Conservation (phyloP, 2,113 vertebrate genomes). For the Piprites chloris region DNA sequence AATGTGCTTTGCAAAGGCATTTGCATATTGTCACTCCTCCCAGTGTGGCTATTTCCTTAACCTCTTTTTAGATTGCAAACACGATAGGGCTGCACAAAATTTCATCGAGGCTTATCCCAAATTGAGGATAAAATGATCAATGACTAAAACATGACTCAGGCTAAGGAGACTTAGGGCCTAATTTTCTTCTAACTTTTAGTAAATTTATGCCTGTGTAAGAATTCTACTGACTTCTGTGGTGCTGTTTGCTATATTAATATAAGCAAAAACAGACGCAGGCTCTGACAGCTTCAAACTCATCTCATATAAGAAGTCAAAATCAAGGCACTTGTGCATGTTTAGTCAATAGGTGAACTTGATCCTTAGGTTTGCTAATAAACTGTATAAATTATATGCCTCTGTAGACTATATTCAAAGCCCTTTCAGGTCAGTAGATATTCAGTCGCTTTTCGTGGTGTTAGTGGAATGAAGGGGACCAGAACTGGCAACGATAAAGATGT, state of each 20-base stretch:
- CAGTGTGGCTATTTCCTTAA: slow-evolving; percentile 61
- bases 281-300: neutral
- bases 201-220: neutral
- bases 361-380: neutral
- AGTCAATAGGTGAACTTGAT: neutral
- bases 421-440: neutral
- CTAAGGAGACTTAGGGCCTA: slow-evolving; percentile 14
- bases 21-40: slow-evolving; percentile 69
- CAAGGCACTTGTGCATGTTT: neutral
- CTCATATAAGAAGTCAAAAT: neutral
- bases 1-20: slow-evolving; percentile 63
- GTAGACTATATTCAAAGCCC: neutral
- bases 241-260: neutral
- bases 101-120: slow-evolving; percentile 38
- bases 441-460: neutral
- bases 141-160: slow-evolving; percentile 50
- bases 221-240: neutral
- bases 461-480: neutral
- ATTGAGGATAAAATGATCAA: slow-evolving; percentile 54
- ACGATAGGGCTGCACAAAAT: neutral
- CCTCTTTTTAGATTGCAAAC: slow-evolving; percentile 61
- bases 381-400: neutral
- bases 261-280: neutral
- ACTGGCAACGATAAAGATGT: neutral
- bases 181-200: slow-evolving; percentile 32